These are phyloP conservation scores for Rhinichthys klamathensis DNA, from an alignment of 2,113 vertebrate genomes.

Conservation along the genomic window DNA sequence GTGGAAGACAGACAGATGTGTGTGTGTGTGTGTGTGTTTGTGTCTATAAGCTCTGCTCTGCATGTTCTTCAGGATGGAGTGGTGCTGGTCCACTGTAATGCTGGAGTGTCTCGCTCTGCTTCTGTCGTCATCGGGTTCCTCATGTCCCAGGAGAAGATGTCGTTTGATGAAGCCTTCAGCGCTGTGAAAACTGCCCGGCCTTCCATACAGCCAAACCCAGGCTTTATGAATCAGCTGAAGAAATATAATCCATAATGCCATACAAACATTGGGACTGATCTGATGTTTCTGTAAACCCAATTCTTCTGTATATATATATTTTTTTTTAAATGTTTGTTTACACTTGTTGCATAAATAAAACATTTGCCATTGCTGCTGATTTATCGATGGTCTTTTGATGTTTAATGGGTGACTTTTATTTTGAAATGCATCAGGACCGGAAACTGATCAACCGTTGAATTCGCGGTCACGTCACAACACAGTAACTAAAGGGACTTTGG, in stretches of 20 bases:
- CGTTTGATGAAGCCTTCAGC: slow-evolving; percentile 83
- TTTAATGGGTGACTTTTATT: slow-evolving; percentile 25
- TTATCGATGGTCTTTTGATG: background rate
- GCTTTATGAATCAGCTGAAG: slow-evolving; percentile 89
- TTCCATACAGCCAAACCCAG: slow-evolving; percentile 84
- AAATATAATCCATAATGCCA: slow-evolving; percentile 75
- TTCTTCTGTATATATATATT: background rate
- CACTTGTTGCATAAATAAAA: background rate
- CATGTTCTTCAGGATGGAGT: slow-evolving; percentile 78
- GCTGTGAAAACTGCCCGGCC: slow-evolving; percentile 87
- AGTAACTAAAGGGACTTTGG: background rate
- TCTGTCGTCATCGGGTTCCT: slow-evolving; percentile 89
- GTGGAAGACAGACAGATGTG: background rate
- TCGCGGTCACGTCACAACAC: background rate
- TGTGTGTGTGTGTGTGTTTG: background rate
- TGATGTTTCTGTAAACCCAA: background rate
- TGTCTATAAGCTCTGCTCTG: background rate
- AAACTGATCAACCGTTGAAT: background rate
- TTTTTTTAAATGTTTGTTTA: background rate
- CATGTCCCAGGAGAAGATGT: slow-evolving; percentile 84
- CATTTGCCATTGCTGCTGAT: background rate
- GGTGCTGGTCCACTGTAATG: slow-evolving; percentile 94
- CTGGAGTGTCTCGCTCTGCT: slow-evolving; percentile 91
- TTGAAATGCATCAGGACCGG: background rate
- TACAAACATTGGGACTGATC: background rate